A percentile compares a stretch with the other conserved stretches of the same genome.
These are phyloP conservation scores for Anseranas semipalmata DNA, from an alignment of 2,113 vertebrate species.

Conservation along the genomic window DNA sequence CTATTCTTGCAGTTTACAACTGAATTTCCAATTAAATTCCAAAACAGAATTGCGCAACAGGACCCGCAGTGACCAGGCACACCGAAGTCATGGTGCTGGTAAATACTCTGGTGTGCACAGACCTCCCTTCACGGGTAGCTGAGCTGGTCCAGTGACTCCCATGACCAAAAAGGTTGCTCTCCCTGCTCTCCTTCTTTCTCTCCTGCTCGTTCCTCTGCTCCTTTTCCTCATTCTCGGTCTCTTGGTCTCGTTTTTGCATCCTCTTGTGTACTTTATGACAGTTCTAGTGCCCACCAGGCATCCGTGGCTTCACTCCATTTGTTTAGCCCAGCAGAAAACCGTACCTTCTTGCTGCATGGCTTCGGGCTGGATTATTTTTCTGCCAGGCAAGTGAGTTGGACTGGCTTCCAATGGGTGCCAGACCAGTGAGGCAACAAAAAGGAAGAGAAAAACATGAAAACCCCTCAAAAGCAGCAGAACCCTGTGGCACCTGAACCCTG, in stretches of 20 bases:
- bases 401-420: not conserved
- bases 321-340: not conserved
- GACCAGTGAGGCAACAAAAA: not conserved
- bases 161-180: not conserved
- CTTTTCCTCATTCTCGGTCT: rapidly evolving
- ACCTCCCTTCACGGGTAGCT: rapidly evolving
- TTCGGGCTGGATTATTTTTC: not conserved
- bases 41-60: not conserved
- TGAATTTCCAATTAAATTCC: not conserved
- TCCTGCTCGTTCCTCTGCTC: not conserved
- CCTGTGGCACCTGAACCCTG: rapidly evolving
- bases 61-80: not conserved
- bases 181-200: not conserved
- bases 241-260: not conserved
- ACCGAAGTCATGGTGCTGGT: not conserved
- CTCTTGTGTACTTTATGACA: not conserved
- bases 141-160: not conserved
- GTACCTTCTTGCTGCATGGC: not conserved
- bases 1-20: not conserved
- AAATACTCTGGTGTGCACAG: not conserved
- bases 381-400: too few species aligned
- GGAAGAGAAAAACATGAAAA: not conserved
- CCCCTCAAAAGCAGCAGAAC: rapidly evolving
- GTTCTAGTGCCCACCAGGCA: not conserved
- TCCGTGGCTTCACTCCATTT: not conserved